Base-by-base conservation (phyloP, 1,140 invertebrate species). In the Pogonomyrmex barbatus region DNA sequence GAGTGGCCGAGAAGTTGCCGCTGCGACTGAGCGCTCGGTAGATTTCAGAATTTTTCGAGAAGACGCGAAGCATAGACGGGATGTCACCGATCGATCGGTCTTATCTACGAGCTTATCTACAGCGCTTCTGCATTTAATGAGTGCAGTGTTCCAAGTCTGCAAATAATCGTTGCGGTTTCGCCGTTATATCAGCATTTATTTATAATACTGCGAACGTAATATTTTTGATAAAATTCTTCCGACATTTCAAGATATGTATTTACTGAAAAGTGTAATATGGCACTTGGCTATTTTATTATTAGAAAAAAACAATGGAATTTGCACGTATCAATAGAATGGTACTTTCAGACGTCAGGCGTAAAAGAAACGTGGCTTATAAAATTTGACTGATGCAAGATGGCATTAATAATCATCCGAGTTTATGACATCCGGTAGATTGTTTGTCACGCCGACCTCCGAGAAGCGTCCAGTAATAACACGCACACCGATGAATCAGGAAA, bases 401-500 rank as follows among this genome's bases (percentile, higher is more conserved):
- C 70, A 87, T 87, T 84, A 68, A 87, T 85, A 76, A 85, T 17
- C 65, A n/a, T 85, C 30, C 42, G 50, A 52, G 24, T 85, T 87
- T 71, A 78, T 56, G 82, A 87, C 82, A 85, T 87, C 82, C 82
- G 82, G 73, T 17, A 42, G 33, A 85, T 56, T 87, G 77, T 87
- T 84, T 87, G 85, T 83, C 79, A 87, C 89, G 62, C 76, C 86
- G 70, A 75, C 87, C 87, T 87, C 85, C 82, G 47, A 58, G 81
- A 83, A 86, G 47, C 56, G 54, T 47, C 50, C 68, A 50, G 36
- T 36, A 56, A 71, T 10, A 79, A 83, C 68, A 33, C 56, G 68
- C 79, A 86, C 68, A 39, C 50, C 67, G 47, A 87, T 75, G 85
- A 75, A 84, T 84, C 78, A 50, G 67, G 42, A 71, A 83, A 70